phyloP scores from a whole-genome alignment of 2,113 vertebrate species.

The Hemicordylus capensis region DNA sequence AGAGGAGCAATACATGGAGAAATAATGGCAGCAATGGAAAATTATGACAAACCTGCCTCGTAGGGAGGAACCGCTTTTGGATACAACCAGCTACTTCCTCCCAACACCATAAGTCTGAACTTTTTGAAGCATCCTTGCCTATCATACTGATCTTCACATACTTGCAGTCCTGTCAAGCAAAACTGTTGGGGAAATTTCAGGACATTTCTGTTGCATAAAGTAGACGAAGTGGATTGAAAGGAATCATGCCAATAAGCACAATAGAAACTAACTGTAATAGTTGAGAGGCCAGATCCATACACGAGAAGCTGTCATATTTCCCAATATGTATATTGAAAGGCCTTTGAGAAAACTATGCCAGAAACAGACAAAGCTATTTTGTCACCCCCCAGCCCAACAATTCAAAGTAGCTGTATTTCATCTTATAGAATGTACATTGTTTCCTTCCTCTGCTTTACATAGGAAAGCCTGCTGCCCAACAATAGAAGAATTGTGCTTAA shows the following conservation, averaged over 20 bases:
- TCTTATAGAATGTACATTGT: neutral
- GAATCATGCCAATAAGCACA: fast-evolving
- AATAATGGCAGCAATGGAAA: neutral
- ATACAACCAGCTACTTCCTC: neutral
- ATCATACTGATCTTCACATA: neutral
- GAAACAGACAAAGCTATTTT: neutral
- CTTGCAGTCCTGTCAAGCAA: neutral
- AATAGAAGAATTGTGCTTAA: neutral
- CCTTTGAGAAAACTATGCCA: neutral
- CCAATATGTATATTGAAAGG: neutral
- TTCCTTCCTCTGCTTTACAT: neutral
- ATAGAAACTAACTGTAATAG: neutral
- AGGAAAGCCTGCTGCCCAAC: neutral
- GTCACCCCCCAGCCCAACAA: neutral
- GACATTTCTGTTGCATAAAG: neutral
- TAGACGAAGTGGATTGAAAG: too few species aligned
- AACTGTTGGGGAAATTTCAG: neutral
- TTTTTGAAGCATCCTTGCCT: neutral
- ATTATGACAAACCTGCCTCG: neutral
- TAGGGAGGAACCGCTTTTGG: neutral
- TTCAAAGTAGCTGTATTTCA: neutral
- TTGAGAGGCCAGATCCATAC: neutral
- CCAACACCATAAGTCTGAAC: neutral
- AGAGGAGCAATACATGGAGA: neutral
- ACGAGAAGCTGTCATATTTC: neutral